Percentiles rank a stretch among this genome's conserved stretches.
Conservation (phyloP, 2,797 vertebrate genomes). For the Dromococcyx pavoninus region DNA sequence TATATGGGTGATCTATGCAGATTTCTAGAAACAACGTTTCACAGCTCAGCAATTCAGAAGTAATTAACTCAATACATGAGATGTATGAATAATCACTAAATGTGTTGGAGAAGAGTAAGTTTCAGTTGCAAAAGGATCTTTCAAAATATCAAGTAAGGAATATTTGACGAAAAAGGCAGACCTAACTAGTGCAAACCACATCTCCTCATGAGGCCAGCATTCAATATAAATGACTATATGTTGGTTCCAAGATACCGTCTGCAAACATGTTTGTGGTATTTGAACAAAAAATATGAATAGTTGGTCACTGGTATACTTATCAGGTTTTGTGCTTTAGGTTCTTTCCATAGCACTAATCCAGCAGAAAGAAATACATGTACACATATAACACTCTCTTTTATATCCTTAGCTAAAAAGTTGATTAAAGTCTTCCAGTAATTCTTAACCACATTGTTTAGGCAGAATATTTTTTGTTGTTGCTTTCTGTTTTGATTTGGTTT, state of each 20-base stretch:
- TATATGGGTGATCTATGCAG: neutral
- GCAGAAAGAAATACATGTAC: neutral
- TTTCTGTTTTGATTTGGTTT: neutral
- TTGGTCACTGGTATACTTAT: neutral
- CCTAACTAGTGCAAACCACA: neutral
- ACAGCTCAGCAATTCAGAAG: neutral
- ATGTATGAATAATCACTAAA: neutral
- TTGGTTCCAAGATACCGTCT: neutral
- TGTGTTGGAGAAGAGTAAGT: neutral
- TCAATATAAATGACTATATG: neutral
- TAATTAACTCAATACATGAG: neutral
- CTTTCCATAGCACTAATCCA: neutral
- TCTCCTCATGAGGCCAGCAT: neutral
- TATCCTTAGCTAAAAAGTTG: neutral
- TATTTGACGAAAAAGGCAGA: rapidly evolving
- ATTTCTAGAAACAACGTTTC: neutral
- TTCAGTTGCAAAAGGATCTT: neutral
- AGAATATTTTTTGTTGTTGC: neutral
- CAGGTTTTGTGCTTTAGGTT: neutral
- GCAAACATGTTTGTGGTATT: neutral
- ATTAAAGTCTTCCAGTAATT: neutral
- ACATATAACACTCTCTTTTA: neutral
- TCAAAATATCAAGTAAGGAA: neutral
- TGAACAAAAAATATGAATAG: neutral
- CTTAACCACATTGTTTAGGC: neutral